These are phyloP conservation scores for Raphicerus campestris DNA, from an alignment of 2,113 vertebrate genomes.

Conservation along the genomic window DNA sequence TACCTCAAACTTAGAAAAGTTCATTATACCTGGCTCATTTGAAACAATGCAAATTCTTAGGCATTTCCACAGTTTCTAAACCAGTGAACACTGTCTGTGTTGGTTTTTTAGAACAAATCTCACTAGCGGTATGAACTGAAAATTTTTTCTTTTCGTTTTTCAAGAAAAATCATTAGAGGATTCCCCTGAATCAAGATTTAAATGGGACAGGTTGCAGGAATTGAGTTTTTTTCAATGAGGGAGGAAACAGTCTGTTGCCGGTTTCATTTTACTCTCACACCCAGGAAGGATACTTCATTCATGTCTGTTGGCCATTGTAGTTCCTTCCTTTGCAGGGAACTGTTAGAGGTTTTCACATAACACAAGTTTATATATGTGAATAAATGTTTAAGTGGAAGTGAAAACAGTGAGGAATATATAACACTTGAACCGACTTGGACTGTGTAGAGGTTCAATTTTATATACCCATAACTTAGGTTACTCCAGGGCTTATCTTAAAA, in stretches of 20 bases:
- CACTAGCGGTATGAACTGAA: not conserved
- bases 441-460: not conserved
- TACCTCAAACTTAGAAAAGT: not conserved
- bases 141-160: not conserved
- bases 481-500: not conserved
- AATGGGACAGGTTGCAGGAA: not conserved
- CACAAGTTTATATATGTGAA: not conserved
- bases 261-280: not conserved
- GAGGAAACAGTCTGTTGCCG: not conserved
- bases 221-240: not conserved
- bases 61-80: not conserved
- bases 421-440: not conserved
- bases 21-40: not conserved
- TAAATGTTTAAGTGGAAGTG: conserved; percentile 13
- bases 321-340: not conserved
- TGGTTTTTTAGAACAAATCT: conserved; percentile 13
- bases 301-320: not conserved
- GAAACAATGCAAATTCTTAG: not conserved
- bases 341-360: not conserved
- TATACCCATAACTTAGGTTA: not conserved
- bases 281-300: not conserved
- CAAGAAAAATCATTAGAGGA: not conserved
- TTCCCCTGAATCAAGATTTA: conserved; percentile 36
- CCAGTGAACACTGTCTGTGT: not conserved
- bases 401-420: conserved; percentile 10